phyloP scores from a whole-genome alignment of 35 echinoderm and acorn worm species.

The Patiria miniata region DNA sequence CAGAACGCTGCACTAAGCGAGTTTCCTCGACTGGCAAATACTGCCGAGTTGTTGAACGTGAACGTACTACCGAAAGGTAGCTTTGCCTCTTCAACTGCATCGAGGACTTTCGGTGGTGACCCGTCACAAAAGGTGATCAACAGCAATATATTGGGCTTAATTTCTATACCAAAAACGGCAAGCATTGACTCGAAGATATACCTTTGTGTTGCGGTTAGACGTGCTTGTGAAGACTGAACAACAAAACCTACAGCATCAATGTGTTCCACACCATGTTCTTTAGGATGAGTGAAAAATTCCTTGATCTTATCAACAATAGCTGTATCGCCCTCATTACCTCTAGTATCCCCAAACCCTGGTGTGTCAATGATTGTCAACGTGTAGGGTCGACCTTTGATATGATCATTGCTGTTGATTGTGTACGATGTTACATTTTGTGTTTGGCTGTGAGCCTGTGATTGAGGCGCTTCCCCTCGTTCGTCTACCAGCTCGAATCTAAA shows the following conservation, averaged over 20 bases:
- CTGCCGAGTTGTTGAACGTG: conserved; percentile 76
- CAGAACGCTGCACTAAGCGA: conserved; percentile 56
- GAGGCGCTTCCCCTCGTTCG: not conserved
- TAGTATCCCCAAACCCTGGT: conserved; percentile 62
- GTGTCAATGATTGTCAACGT: conserved; percentile 71
- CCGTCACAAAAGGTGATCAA: conserved; percentile 62
- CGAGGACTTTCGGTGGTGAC: conserved; percentile 45
- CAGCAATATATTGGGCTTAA: conserved; percentile 56
- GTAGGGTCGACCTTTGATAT: conserved; percentile 23
- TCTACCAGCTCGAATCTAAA: conserved; percentile 64
- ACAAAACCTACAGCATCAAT: conserved; percentile 70
- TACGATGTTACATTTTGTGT: conserved; percentile 61
- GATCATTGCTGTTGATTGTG: conserved; percentile 52
- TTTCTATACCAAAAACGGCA: conserved; percentile 65
- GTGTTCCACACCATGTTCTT: conserved; percentile 36
- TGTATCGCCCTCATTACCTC: conserved; percentile 29
- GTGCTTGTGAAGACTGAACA: conserved; percentile 39
- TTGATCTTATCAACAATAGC: conserved; percentile 19
- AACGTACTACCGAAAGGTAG: conserved; percentile 43
- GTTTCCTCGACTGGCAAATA: conserved; percentile 36
- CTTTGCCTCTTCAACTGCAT: conserved; percentile 45
- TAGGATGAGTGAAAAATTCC: conserved; percentile 10
- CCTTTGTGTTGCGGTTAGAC: conserved; percentile 45
- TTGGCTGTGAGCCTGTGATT: conserved; percentile 56
- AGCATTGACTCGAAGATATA: conserved; percentile 65